A percentile compares a stretch with the other conserved stretches of the same genome.
Evolutionary conservation across 2,797 vertebrate species (phyloP).

Genomic region (Cyprinella venusta): DNA sequence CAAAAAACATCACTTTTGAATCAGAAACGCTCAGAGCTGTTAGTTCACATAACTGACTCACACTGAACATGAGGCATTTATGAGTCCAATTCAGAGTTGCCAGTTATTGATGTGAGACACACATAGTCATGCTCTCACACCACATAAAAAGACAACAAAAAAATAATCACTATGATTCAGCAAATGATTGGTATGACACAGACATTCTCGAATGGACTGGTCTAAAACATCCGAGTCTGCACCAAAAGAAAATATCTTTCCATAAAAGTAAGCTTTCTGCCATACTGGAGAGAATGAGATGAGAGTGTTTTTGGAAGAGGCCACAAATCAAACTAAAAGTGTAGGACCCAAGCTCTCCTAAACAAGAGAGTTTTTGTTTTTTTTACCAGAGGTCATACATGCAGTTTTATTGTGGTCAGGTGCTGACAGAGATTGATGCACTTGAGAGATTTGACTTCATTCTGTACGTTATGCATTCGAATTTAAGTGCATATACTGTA

Average conservation of each 20-base stretch:
- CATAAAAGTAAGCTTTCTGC: neutral
- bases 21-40: neutral
- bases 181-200: neutral
- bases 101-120: neutral
- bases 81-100: neutral
- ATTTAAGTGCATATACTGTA: neutral
- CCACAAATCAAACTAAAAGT: neutral
- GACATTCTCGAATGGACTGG: neutral
- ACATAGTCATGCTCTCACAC: too few species aligned
- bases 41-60: slow-evolving; percentile 1
- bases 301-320: neutral
- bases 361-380: neutral
- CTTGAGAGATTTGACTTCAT: neutral
- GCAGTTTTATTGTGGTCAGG: neutral
- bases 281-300: neutral
- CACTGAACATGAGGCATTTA: neutral
- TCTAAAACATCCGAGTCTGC: neutral
- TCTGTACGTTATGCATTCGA: neutral
- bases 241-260: neutral
- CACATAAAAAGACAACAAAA: neutral
- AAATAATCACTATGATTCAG: neutral
- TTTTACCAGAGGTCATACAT: neutral
- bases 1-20: neutral
- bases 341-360: neutral
- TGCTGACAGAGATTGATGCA: neutral